These are phyloP conservation scores for Meganola albula DNA, from an alignment of 2,888 invertebrate species.

Conservation along the genomic window DNA sequence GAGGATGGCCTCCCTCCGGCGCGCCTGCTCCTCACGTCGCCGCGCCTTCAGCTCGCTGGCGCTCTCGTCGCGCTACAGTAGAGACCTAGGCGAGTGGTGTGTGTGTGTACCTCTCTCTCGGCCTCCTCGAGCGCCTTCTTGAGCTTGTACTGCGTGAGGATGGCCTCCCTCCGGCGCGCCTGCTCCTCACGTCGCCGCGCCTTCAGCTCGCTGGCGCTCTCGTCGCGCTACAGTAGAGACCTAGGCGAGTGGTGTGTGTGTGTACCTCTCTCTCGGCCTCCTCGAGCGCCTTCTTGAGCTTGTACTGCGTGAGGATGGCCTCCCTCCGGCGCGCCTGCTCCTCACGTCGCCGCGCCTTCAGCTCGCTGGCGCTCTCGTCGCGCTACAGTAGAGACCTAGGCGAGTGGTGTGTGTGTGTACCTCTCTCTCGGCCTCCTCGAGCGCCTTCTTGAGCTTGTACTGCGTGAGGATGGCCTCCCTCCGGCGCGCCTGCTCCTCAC, in stretches of 20 bases:
- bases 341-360: neutral
- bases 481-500: neutral
- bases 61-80: too few species aligned
- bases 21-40: neutral
- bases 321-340: neutral
- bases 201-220: neutral
- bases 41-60: neutral
- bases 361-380: too few species aligned
- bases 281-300: neutral
- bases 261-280: neutral
- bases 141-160: neutral
- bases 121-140: neutral
- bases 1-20: neutral
- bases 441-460: neutral
- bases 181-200: neutral
- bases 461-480: neutral
- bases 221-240: too few species aligned
- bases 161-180: neutral
- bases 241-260: neutral
- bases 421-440: neutral
- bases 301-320: neutral
- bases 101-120: neutral
- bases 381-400: too few species aligned
- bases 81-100: too few species aligned
- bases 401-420: neutral